phyloP scores from a whole-genome alignment of 2,113 vertebrate genomes.

The Galemys pyrenaicus region DNA sequence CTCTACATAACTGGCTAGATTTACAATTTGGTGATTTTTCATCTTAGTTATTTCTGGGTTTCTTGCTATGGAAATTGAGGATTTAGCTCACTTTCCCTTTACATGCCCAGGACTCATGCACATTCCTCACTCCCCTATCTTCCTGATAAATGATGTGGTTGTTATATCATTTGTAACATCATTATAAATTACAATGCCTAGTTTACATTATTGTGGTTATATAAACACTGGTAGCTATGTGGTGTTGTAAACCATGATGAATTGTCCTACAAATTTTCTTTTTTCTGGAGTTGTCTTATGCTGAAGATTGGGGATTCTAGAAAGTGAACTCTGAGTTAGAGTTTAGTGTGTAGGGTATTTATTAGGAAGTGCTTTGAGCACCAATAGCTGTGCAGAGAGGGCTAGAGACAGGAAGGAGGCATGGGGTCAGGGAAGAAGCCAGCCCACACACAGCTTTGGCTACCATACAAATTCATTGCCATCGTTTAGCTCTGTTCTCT shows the following conservation, averaged over 20 bases:
- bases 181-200: background rate
- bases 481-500: background rate
- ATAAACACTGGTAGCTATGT: background rate
- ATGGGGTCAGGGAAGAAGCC: background rate
- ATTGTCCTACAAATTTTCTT: background rate
- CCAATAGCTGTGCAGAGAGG: background rate
- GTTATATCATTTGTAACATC: background rate
- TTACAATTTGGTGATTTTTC: background rate
- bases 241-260: background rate
- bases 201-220: background rate
- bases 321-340: background rate
- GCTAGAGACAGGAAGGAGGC: background rate
- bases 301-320: background rate
- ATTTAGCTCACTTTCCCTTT: background rate
- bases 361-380: background rate
- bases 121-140: background rate
- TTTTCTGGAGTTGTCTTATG: background rate
- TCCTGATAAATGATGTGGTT: background rate
- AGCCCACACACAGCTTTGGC: background rate
- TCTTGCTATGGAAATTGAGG: background rate
- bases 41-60: background rate
- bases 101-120: background rate
- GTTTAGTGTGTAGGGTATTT: background rate
- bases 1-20: background rate
- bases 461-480: background rate